Percentiles rank a stretch among this genome's conserved stretches.
phyloP scores from a whole-genome alignment of 2,113 vertebrate genomes.

The Turnix velox region DNA sequence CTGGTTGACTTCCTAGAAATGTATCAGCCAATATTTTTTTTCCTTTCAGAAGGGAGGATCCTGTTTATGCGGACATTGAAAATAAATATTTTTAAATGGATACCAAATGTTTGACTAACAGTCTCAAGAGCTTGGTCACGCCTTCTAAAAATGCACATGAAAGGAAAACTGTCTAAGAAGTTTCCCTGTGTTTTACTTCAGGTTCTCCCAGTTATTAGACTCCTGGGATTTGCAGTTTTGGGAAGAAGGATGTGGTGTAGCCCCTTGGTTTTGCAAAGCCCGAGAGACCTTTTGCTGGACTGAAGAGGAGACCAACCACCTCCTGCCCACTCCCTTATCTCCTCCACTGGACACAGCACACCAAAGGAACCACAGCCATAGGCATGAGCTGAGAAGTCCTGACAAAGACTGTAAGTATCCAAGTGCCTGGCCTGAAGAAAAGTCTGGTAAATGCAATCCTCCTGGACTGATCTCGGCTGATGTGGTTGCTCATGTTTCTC shows the following conservation, averaged over 20 bases:
- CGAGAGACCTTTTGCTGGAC: neutral
- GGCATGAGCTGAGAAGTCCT: neutral
- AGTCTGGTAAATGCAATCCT: neutral
- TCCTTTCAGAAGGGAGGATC: neutral
- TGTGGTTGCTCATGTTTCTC: neutral
- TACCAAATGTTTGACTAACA: neutral
- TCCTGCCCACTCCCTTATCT: neutral
- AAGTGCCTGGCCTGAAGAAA: neutral
- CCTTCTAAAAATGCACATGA: neutral
- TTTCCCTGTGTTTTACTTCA: neutral
- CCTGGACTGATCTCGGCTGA: neutral
- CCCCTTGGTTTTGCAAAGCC: neutral
- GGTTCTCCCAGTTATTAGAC: neutral
- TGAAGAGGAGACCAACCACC: neutral
- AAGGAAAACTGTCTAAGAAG: neutral
- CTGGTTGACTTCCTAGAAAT: neutral
- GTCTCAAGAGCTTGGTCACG: neutral
- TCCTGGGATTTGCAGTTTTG: neutral
- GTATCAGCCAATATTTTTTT: neutral
- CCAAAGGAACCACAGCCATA: accelerated
- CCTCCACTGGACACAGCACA: accelerated
- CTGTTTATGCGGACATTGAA: neutral
- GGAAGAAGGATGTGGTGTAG: neutral
- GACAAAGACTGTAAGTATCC: neutral
- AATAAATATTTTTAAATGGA: neutral